Evolutionary conservation across 2,797 vertebrate genomes (phyloP).

Genomic region (Alosa sapidissima): DNA sequence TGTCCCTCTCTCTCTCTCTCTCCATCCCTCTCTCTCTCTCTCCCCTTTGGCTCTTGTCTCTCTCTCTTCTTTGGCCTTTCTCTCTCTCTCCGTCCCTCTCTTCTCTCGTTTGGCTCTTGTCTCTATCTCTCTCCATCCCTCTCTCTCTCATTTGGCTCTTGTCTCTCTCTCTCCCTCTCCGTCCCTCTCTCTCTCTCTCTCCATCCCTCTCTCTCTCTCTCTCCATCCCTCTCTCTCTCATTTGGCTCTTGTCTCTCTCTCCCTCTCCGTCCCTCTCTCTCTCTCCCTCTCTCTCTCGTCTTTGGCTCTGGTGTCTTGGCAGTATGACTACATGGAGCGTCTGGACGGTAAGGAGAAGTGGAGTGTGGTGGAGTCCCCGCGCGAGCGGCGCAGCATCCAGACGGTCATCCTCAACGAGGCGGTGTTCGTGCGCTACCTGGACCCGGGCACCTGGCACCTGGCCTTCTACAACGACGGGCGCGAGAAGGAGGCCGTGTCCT

Average conservation of each 20-base stretch:
- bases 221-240: background rate
- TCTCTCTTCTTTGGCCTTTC: background rate
- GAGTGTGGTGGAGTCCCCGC: constrained; percentile 86
- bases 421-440: constrained; percentile 85
- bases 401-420: constrained; percentile 87
- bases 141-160: background rate
- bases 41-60: background rate
- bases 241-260: background rate
- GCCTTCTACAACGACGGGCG: constrained; percentile 89
- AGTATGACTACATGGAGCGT: constrained; percentile 91
- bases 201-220: background rate
- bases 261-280: background rate
- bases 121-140: background rate
- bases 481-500: constrained; percentile 84
- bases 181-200: background rate
- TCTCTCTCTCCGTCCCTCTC: background rate
- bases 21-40: background rate
- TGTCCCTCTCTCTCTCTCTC: background rate
- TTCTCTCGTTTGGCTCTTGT: background rate
- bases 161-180: background rate
- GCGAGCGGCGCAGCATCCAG: constrained; percentile 84
- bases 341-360: constrained; percentile 89
- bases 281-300: background rate
- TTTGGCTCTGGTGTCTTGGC: constrained; percentile 4
- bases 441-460: constrained; percentile 84